A percentile compares a stretch with the other conserved stretches of the same genome.
Conservation (phyloP, 2,888 invertebrate genomes). For the Acanthopleura granulata region DNA sequence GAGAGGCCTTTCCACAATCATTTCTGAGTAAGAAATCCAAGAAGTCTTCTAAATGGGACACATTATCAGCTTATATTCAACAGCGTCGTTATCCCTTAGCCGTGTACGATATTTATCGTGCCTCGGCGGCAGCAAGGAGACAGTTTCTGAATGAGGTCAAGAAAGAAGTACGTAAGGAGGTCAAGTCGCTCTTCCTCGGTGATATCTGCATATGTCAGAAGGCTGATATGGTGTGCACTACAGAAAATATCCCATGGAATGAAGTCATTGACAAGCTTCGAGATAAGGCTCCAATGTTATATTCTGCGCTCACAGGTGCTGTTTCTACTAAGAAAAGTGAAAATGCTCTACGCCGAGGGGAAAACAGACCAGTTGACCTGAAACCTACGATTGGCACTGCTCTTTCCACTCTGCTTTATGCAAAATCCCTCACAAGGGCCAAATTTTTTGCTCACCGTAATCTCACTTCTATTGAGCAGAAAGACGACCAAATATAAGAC, state of each 20-base stretch:
- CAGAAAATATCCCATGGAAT: neutral
- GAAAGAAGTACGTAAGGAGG: conserved; percentile 16
- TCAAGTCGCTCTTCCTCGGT: conserved; percentile 3
- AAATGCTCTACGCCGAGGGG: neutral
- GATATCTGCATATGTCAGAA: conserved; percentile 24
- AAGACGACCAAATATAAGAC: neutral
- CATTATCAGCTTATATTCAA: neutral
- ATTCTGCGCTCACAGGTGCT: neutral
- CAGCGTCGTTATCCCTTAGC: neutral
- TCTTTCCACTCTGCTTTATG: neutral
- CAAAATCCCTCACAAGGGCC: neutral
- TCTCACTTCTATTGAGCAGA: neutral
- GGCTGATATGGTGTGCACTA: neutral
- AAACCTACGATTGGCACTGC: neutral
- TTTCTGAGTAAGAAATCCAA: too few relatives aligned
- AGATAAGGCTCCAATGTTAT: neutral
- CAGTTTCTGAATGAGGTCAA: conserved; percentile 10
- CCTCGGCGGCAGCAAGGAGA: conserved; percentile 21
- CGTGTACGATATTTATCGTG: conserved; percentile 26
- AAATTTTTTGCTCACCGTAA: neutral
- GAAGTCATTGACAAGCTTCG: neutral
- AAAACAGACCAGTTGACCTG: neutral
- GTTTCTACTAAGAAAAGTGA: neutral
- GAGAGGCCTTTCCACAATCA: too few relatives aligned
- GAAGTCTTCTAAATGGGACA: neutral